Conservation (phyloP, 2,113 vertebrate genomes). For the Catharus minimus region DNA sequence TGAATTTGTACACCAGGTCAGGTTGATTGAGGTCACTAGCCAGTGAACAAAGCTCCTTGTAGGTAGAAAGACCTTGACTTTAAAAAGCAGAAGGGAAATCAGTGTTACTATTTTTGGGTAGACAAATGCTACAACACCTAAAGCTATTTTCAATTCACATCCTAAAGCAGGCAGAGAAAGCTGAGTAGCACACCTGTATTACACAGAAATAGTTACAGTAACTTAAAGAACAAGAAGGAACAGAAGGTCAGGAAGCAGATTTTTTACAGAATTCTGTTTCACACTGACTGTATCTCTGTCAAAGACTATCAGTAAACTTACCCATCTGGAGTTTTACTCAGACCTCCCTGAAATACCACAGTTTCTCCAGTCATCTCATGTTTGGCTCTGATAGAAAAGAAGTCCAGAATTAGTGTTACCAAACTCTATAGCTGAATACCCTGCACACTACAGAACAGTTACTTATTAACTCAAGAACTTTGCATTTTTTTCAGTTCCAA, state of each 20-base stretch:
- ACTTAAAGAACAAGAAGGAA: not conserved
- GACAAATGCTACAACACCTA: not conserved
- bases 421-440: not conserved
- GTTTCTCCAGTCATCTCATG: constrained; percentile 92
- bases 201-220: not conserved
- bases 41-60: constrained; percentile 96
- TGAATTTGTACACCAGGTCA: constrained; percentile 97
- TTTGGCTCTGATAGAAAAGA: constrained; percentile 78
- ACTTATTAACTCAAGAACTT: not conserved
- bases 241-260: not conserved
- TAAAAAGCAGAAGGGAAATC: constrained; percentile 40
- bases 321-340: constrained; percentile 97
- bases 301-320: constrained; percentile 62
- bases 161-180: not conserved
- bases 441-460: not conserved
- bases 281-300: not conserved
- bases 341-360: constrained; percentile 91
- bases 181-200: not conserved
- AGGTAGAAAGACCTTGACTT: constrained; percentile 94
- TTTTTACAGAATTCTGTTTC: not conserved
- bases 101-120: not conserved
- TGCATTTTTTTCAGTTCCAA: not conserved
- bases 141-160: not conserved
- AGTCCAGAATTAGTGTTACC: not conserved
- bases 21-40: constrained; percentile 98